Evolutionary conservation across 1,140 invertebrate genomes (phyloP), one percentile per base, ranked within the genome.

Genomic region (Zaprionus camerounensis): DNA sequence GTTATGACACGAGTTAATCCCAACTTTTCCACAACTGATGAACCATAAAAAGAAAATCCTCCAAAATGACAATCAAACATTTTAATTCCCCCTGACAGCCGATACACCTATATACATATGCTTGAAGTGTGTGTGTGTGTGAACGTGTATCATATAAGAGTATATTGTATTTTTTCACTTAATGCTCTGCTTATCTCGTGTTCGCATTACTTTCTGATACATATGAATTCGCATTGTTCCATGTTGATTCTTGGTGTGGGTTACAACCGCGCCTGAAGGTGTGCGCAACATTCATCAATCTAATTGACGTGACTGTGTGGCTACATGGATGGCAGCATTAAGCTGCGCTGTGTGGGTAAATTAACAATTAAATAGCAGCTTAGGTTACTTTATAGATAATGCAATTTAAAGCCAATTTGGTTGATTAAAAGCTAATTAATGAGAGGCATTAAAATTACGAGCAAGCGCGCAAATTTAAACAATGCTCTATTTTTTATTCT

Each of bases 361-460:
- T 82, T 82, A 77, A 82, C 72, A 87, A 82, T 82, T 77, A 75
- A 82, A 77, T 80, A 74, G 67, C 78, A 74, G 71, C 74, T 84
- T 81, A 62, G 81, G 49, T 71, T 64, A 81, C 80, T 79, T 78
- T 71, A 77, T 74, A 56, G 24, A 49, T 64, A 55, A 31, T 34
- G 65, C 12, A 44, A 59, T 67, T 78, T 71, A 62, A 74, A 58
- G 49, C 64, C 74, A 67, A 76, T 78, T 62, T 63, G 17, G 46
- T 80, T 81, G 83, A 88, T 88, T 88, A 81, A 88, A 73, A 76
- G 74, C 71, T 76, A 87, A 87, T 87, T 87, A 88, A 87, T 81
- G 81, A 22, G 4, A 36, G 51, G 62, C 78, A 83, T 88, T 88
- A 87, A 88, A 83, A 68, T 41, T 80, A 61, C 81, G 56, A 74